Percentiles rank a stretch among this genome's conserved stretches.
Evolutionary conservation across 1,140 invertebrate genomes (phyloP).

Genomic region (Elymnias hypermnestra): DNA sequence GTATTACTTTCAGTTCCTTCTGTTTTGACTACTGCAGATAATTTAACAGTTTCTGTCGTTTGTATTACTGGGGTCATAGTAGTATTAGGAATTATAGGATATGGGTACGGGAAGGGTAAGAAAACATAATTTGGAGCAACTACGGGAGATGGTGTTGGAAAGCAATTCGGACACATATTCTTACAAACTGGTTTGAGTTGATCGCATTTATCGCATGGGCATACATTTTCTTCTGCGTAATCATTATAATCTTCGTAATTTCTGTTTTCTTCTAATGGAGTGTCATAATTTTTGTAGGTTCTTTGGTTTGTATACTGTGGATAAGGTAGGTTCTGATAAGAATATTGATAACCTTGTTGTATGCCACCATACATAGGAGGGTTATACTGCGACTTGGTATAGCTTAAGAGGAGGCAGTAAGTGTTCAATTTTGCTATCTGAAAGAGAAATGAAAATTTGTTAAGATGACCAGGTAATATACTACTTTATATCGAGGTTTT

Average conservation of each 20-base stretch:
- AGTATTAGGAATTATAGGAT: slow-evolving; percentile 9
- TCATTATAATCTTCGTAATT: slow-evolving; percentile 25
- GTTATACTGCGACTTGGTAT: slow-evolving; percentile 7
- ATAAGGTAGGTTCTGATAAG: slow-evolving; percentile 10
- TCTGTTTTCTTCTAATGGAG: slow-evolving; percentile 11
- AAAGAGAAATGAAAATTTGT: neutral
- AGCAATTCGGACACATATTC: slow-evolving; percentile 31
- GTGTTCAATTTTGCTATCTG: slow-evolving; percentile 1
- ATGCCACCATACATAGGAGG: neutral
- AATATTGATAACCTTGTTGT: slow-evolving; percentile 15
- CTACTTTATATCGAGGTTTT: too few species aligned
- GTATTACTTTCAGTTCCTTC: too few species aligned
- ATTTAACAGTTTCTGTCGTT: slow-evolving; percentile 4
- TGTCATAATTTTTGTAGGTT: neutral
- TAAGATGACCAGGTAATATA: too few species aligned
- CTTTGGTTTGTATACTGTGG: slow-evolving; percentile 13
- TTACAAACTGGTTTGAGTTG: slow-evolving; percentile 31
- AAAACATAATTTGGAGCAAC: slow-evolving; percentile 24
- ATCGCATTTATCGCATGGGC: slow-evolving; percentile 31
- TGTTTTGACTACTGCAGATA: slow-evolving; percentile 11
- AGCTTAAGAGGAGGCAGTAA: slow-evolving; percentile 2
- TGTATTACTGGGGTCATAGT: neutral
- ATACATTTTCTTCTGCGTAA: slow-evolving; percentile 28
- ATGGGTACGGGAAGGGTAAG: slow-evolving; percentile 41
- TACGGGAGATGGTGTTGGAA: slow-evolving; percentile 4